phyloP scores from a whole-genome alignment of 2,888 invertebrate genomes.

The Latheticus oryzae region DNA sequence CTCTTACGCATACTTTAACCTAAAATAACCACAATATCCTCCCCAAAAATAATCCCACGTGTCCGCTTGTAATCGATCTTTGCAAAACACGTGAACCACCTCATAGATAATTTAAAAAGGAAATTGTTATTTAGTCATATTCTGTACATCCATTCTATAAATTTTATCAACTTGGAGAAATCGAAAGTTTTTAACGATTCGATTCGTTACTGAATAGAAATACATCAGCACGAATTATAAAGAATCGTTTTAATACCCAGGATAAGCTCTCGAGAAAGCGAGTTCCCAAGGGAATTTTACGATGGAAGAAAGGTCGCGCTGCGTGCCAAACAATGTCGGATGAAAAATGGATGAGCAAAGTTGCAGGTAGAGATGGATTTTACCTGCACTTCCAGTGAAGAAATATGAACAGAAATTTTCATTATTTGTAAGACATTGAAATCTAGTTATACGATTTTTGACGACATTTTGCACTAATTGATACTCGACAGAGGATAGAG shows the following conservation, averaged over 20 bases:
- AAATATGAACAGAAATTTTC: no score
- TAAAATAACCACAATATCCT: background rate
- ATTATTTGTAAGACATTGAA: no score
- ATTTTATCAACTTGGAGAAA: constrained; percentile 14
- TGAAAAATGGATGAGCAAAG: constrained; percentile 13
- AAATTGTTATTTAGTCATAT: no score
- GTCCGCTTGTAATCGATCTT: constrained; percentile 14
- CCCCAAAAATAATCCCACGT: constrained; percentile 20
- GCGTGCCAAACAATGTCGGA: constrained; percentile 13
- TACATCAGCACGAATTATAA: constrained; percentile 16
- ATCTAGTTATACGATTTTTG: no score
- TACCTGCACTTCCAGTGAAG: constrained; percentile 7
- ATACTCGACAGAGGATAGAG: no score
- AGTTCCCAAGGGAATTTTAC: constrained; percentile 9
- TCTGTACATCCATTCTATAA: no score
- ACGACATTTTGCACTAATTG: no score
- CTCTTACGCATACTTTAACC: no score
- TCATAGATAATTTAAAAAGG: constrained; percentile 23
- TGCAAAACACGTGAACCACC: constrained; percentile 22
- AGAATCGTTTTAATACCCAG: constrained; percentile 22
- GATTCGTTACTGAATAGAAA: constrained; percentile 1
- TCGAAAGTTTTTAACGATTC: background rate
- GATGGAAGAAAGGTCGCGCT: constrained; percentile 2
- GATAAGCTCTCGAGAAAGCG: constrained; percentile 16
- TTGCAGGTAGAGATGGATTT: constrained; percentile 5